Evolutionary conservation across 2,797 vertebrate genomes (phyloP).

Genomic region (Mus caroli): DNA sequence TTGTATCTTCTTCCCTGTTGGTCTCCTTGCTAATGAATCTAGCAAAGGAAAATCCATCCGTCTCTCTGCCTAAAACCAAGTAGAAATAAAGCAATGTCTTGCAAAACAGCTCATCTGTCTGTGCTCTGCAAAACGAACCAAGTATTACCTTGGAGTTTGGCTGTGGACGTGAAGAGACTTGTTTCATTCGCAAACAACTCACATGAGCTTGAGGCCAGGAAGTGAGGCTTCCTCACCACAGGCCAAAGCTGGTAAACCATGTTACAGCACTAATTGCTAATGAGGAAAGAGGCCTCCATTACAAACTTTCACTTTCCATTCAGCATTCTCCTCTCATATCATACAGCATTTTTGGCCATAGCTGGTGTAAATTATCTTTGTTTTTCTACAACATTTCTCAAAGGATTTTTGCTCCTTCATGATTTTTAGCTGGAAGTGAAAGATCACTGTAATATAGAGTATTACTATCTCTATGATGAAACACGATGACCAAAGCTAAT

Average conservation of each 20-base stretch:
- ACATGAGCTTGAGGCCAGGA: not conserved
- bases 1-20: not conserved
- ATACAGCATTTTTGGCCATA: no score
- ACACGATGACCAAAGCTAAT: not conserved
- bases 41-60: not conserved
- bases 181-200: not conserved
- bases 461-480: not conserved
- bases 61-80: not conserved
- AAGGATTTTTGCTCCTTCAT: not conserved
- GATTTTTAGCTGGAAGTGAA: not conserved
- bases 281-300: not conserved
- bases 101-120: not conserved
- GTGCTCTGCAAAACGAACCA: not conserved
- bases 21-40: not conserved
- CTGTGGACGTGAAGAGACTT: not conserved
- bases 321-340: not conserved
- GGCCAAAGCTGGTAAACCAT: not conserved
- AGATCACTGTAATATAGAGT: no score
- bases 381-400: not conserved
- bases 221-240: not conserved
- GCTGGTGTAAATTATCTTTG: not conserved
- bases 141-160: not conserved
- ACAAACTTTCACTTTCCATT: not conserved
- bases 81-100: not conserved
- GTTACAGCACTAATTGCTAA: not conserved